These are phyloP conservation scores for Odobenus rosmarus DNA, from an alignment of 2,113 vertebrate genomes.

Conservation along the genomic window DNA sequence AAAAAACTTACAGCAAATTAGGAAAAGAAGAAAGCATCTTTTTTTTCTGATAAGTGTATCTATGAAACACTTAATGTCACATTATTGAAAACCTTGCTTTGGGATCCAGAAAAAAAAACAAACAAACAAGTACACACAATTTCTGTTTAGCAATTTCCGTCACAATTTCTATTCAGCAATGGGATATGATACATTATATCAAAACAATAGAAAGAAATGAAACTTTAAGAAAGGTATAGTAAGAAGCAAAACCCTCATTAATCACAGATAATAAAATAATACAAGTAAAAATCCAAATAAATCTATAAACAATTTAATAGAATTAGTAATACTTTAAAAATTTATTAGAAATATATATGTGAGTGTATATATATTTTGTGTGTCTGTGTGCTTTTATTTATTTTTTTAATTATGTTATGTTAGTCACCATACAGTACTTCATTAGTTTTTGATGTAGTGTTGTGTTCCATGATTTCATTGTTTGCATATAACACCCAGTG, in stretches of 20 bases:
- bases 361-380: neutral
- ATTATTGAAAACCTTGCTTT: no score
- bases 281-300: neutral
- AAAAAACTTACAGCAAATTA: neutral
- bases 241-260: neutral
- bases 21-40: neutral
- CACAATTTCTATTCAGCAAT: neutral
- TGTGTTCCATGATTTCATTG: no score
- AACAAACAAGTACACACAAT: neutral
- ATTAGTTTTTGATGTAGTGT: no score
- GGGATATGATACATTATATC: neutral
- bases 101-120: neutral
- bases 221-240: neutral
- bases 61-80: neutral
- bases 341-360: neutral
- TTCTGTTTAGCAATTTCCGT: neutral
- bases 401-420: no score
- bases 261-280: neutral
- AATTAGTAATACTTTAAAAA: neutral
- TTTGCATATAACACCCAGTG: no score
- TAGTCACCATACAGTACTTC: no score
- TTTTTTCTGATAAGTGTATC: neutral
- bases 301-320: neutral
- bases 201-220: neutral
- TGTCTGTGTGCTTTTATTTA: no score